Evolutionary conservation across 2,797 vertebrate genomes (phyloP).

Genomic region (Aythya fuligula): DNA sequence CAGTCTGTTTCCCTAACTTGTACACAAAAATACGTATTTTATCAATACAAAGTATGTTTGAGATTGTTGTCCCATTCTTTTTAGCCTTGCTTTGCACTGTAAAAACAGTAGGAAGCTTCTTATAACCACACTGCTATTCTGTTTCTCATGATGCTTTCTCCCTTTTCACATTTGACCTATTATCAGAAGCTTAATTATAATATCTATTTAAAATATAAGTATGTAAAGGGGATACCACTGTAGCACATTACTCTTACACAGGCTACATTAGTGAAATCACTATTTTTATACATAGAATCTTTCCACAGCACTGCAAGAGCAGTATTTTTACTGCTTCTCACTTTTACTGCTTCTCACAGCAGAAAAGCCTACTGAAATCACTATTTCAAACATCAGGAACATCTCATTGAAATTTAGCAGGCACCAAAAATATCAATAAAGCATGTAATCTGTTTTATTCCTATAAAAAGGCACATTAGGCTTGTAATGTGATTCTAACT

Average conservation of each 20-base stretch:
- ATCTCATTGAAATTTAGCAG: not conserved
- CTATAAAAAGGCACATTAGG: not conserved
- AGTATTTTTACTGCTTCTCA: slow-evolving; percentile 12
- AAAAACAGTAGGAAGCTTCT: not conserved
- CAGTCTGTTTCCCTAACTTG: not conserved
- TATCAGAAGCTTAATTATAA: not conserved
- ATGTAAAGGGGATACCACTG: slow-evolving; percentile 53
- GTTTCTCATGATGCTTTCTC: not conserved
- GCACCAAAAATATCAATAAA: not conserved
- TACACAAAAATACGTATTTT: not conserved
- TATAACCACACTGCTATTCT: slow-evolving; percentile 18
- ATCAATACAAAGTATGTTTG: not conserved
- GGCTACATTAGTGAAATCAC: not conserved
- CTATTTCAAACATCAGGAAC: not conserved
- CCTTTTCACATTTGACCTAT: not conserved
- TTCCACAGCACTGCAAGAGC: slow-evolving; percentile 3
- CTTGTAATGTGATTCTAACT: not conserved
- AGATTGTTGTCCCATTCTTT: not conserved
- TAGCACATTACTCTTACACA: slow-evolving; percentile 33
- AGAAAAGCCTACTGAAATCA: slow-evolving; percentile 28
- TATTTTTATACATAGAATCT: not conserved
- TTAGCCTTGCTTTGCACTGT: not conserved
- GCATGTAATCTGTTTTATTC: not conserved
- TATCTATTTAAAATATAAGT: slow-evolving; percentile 39
- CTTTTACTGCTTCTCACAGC: not conserved